Evolutionary conservation across 2,797 vertebrate species (phyloP).

Genomic region (Gambusia yucatana): DNA sequence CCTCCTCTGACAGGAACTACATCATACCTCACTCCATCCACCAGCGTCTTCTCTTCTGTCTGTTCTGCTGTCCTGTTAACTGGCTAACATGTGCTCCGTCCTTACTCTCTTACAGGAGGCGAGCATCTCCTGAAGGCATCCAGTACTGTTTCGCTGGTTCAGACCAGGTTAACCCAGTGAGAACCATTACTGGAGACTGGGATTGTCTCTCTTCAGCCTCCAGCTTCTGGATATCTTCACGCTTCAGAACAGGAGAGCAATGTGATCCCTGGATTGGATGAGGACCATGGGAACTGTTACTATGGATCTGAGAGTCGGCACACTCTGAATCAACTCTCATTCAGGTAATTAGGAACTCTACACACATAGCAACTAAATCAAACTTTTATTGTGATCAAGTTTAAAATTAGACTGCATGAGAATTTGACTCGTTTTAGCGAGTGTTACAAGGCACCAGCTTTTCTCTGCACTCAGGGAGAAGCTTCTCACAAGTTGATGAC

Average conservation of each 20-base stretch:
- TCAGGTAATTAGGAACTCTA: slow-evolving; percentile 63
- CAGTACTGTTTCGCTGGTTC: slow-evolving; percentile 18
- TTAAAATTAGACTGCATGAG: not conserved
- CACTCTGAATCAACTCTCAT: slow-evolving; percentile 70
- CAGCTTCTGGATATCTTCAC: slow-evolving; percentile 22
- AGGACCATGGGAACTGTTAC: slow-evolving; percentile 63
- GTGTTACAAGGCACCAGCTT: not conserved
- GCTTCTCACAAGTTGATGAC: not conserved
- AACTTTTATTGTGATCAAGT: not conserved
- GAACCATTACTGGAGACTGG: slow-evolving; percentile 19
- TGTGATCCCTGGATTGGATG: slow-evolving; percentile 66
- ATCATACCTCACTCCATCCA: slow-evolving; percentile 17
- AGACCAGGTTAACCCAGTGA: slow-evolving; percentile 20
- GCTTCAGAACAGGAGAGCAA: slow-evolving; percentile 40
- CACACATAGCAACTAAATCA: not conserved
- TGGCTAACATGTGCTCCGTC: slow-evolving; percentile 40
- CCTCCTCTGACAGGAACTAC: slow-evolving; percentile 29
- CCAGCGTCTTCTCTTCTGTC: slow-evolving; percentile 7
- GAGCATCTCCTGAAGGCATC: slow-evolving; percentile 26
- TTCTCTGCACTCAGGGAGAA: not conserved
- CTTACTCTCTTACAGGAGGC: slow-evolving; percentile 52
- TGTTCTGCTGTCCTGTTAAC: slow-evolving; percentile 15
- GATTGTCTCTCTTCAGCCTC: slow-evolving; percentile 8
- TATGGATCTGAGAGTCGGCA: slow-evolving; percentile 74
- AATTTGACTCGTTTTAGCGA: not conserved